phyloP scores from a whole-genome alignment of 2,888 invertebrate genomes.

The Ectemnius cavifrons region DNA sequence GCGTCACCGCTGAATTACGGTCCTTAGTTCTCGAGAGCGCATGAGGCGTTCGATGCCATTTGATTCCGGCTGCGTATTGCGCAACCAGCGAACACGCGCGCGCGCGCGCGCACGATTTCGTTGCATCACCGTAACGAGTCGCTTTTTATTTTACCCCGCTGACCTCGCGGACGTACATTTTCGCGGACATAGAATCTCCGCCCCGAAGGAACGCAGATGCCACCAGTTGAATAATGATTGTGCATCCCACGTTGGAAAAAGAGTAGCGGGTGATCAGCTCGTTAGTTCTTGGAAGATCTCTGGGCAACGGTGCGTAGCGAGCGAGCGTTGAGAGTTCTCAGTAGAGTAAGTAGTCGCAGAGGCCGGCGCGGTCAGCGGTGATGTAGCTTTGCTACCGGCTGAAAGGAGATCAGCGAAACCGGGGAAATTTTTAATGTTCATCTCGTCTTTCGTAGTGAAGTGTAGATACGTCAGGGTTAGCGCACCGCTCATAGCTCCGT shows the following conservation, averaged over 20 bases:
- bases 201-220: background rate
- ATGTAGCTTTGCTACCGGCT: too few relatives aligned
- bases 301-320: too few relatives aligned
- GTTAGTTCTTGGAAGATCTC: background rate
- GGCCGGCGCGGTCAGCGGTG: too few relatives aligned
- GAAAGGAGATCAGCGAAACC: too few relatives aligned
- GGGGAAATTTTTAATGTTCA: too few relatives aligned
- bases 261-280: background rate
- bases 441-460: too few relatives aligned
- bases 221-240: slow-evolving; percentile 3
- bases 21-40: background rate
- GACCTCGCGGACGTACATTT: background rate
- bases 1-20: slow-evolving; percentile 4
- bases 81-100: background rate
- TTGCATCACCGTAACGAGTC: slow-evolving; percentile 5
- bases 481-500: background rate
- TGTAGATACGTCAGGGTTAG: too few relatives aligned
- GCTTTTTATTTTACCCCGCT: background rate
- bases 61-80: slow-evolving; percentile 3
- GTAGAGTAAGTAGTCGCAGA: too few relatives aligned
- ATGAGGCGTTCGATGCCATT: slow-evolving; percentile 2
- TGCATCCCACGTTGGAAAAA: background rate
- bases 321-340: too few relatives aligned
- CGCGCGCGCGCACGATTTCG: background rate
- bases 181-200: slow-evolving; percentile 1